A percentile compares a stretch with the other conserved stretches of the same genome.
Evolutionary conservation across 2,113 vertebrate species (phyloP).

Genomic region (Centropristis striata): DNA sequence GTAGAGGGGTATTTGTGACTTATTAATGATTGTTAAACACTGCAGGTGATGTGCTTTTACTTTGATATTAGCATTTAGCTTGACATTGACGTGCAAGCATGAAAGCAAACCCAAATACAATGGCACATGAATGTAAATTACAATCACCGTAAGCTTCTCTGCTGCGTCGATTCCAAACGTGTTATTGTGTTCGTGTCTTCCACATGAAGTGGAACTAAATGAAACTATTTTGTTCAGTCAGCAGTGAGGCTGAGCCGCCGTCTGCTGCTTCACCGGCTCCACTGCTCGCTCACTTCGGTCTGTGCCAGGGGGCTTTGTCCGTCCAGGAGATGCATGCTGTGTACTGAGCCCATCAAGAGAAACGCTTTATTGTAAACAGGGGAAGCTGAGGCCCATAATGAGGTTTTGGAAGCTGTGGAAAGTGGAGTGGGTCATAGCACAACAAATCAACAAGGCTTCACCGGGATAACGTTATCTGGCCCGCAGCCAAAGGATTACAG

Average conservation of each 20-base stretch:
- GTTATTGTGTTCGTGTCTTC: slow-evolving; percentile 53
- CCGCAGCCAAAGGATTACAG: slow-evolving; percentile 20
- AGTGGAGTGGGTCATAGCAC: slow-evolving; percentile 51
- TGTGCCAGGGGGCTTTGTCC: slow-evolving; percentile 66
- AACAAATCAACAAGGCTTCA: slow-evolving; percentile 47
- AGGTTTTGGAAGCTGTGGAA: slow-evolving; percentile 52
- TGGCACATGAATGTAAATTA: slow-evolving; percentile 28
- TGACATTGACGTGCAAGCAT: background rate
- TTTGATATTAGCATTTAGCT: background rate
- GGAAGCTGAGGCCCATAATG: slow-evolving; percentile 50
- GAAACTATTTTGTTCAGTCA: slow-evolving; percentile 64
- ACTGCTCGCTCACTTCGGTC: slow-evolving; percentile 46
- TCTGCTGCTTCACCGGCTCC: slow-evolving; percentile 58
- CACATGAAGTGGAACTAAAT: slow-evolving; percentile 60
- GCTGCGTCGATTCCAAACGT: slow-evolving; percentile 38
- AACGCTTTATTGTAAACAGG: slow-evolving; percentile 48
- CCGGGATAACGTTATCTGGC: slow-evolving; percentile 14
- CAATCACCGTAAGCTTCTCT: slow-evolving; percentile 29
- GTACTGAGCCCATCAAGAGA: slow-evolving; percentile 50
- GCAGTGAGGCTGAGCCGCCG: slow-evolving; percentile 62
- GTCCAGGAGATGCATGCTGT: slow-evolving; percentile 55
- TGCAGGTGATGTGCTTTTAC: background rate
- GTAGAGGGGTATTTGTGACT: background rate
- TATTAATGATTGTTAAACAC: background rate
- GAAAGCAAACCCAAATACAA: slow-evolving; percentile 1